Percentiles rank a stretch among this genome's conserved stretches.
Conservation (phyloP, 2,797 vertebrate species). For the Molossus molossus region DNA sequence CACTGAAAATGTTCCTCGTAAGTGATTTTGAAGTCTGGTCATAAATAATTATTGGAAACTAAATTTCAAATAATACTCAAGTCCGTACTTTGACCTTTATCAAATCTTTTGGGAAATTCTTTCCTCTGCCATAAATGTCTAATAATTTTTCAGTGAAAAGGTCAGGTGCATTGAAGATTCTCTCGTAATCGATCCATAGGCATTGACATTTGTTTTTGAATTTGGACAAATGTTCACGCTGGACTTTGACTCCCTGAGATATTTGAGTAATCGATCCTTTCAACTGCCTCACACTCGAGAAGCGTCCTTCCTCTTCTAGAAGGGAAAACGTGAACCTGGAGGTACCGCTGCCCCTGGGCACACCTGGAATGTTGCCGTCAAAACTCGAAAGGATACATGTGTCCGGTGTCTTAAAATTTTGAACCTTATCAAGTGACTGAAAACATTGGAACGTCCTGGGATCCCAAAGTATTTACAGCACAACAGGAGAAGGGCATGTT, state of each 20-base stretch:
- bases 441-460: background rate
- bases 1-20: slow-evolving; percentile 46
- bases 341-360: background rate
- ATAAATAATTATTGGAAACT: slow-evolving; percentile 75
- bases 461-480: background rate
- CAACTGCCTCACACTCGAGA: slow-evolving; percentile 41
- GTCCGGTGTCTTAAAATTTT: background rate
- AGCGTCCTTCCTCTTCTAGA: background rate
- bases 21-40: slow-evolving; percentile 71
- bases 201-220: slow-evolving; percentile 85
- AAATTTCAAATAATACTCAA: slow-evolving; percentile 70
- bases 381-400: slow-evolving; percentile 11
- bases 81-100: slow-evolving; percentile 81
- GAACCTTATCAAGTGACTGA: background rate
- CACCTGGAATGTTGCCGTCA: background rate
- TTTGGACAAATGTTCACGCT: slow-evolving; percentile 78
- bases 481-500: background rate
- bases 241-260: slow-evolving; percentile 67
- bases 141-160: slow-evolving; percentile 78
- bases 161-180: slow-evolving; percentile 77
- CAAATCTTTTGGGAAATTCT: slow-evolving; percentile 70
- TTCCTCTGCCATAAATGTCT: slow-evolving; percentile 76
- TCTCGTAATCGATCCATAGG: slow-evolving; percentile 75
- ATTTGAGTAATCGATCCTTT: slow-evolving; percentile 80
- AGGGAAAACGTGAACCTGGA: slow-evolving; percentile 30